Evolutionary conservation across 1,140 invertebrate species (phyloP), one percentile per base, ranked within the genome.

Genomic region (Rhyacophila brunnea): DNA sequence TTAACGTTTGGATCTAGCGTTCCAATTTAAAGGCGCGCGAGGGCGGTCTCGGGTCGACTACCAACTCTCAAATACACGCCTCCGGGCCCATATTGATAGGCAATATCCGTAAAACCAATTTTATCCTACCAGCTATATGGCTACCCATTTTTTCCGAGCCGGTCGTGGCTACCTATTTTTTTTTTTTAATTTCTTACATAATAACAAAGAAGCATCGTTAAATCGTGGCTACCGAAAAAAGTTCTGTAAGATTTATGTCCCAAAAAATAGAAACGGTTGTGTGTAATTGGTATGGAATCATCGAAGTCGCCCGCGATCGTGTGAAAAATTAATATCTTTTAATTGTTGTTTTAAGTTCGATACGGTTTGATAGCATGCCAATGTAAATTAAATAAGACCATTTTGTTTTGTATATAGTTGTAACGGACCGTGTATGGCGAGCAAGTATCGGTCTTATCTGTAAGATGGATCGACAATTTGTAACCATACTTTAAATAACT

Each of bases 281-380:
- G 58, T 56, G 10, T 42, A 57, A 42, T 36, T 44, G 18, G 50
- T 54, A 32, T 53, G 19, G 23, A 40, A 44, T 23, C 28, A 36
- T 43, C 50, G 34, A 43, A 43, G 18, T 23, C 19, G 40, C 47
- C 19, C 17, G 28, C 43, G 32, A 50, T 23, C 62, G 62, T 64
- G 62, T 64, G 62, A 64, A 64, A 64, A 59, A 55, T 54, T 64
- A 59, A 59, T 64, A 47, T 44, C 40, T 60, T 64, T 60, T 64
- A 64, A 64, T 64, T 64, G 55, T 47, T 46, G 50, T 46, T 45
- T 55, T 36, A 20, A 47, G 35, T 48, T 35, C 46, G 42, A 53
- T 51, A 17, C 13, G 35, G 34, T 15, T 17, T 20, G 28, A 47
- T 18, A n/a, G 44, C 17, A 57, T 57, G 46, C 54, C 45, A 49